Conservation (phyloP, 2,888 invertebrate genomes). For the Dolichopus griseipennis region DNA sequence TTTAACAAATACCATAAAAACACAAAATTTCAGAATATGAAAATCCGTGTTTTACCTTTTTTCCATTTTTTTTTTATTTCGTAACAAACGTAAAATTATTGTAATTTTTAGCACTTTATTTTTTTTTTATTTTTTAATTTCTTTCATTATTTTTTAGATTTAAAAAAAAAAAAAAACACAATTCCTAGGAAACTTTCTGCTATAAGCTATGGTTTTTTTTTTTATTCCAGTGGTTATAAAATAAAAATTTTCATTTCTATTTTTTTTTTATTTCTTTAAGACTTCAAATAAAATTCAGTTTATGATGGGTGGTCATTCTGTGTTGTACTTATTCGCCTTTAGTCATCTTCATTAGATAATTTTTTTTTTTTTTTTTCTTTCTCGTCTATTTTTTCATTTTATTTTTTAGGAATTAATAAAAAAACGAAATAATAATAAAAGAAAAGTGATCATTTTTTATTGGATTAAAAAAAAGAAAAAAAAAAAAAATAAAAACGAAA, state of each 20-base stretch:
- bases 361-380: background rate
- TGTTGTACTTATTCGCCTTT: background rate
- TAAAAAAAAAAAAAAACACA: background rate
- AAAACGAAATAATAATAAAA: conserved; percentile 1
- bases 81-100: no score
- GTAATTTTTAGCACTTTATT: no score
- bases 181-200: background rate
- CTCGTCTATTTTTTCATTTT: no score
- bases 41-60: no score
- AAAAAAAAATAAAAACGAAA: no score
- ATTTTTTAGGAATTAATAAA: no score
- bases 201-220: background rate
- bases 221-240: background rate
- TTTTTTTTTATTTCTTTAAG: conserved; percentile 2
- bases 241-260: background rate
- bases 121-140: no score
- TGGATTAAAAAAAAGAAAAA: background rate
- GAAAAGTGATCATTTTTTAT: conserved; percentile 1
- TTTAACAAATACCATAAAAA: no score
- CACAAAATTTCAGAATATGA: no score
- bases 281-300: background rate
- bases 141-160: background rate
- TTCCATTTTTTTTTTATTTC: no score
- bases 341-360: background rate
- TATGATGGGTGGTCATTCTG: background rate